Evolutionary conservation across 2,113 vertebrate genomes (phyloP).

Genomic region (Sula dactylatra): DNA sequence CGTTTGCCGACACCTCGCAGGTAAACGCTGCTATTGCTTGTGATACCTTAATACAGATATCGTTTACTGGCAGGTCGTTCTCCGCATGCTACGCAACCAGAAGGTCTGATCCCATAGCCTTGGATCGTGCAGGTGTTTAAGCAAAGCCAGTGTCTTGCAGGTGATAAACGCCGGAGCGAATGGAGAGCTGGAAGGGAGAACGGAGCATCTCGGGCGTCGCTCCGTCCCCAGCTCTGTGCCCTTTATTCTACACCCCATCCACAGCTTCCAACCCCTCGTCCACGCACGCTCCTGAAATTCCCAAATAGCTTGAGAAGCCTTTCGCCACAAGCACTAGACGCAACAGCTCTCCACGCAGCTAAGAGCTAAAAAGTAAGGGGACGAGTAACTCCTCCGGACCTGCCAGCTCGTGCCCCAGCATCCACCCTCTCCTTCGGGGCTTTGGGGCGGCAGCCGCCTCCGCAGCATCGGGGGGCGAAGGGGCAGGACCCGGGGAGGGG

Average conservation of each 20-base stretch:
- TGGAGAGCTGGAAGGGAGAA: rapidly evolving
- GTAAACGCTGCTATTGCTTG: rapidly evolving
- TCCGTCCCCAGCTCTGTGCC: neutral
- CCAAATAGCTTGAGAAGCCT: rapidly evolving
- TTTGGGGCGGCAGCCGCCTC: neutral
- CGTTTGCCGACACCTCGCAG: rapidly evolving
- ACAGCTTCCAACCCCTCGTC: rapidly evolving
- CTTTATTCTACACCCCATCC: neutral
- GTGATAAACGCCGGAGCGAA: rapidly evolving
- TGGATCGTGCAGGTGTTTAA: rapidly evolving
- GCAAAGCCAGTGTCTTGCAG: neutral
- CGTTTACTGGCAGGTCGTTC: rapidly evolving
- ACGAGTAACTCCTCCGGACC: rapidly evolving
- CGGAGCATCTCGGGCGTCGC: rapidly evolving
- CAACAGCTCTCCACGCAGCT: rapidly evolving
- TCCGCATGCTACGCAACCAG: rapidly evolving
- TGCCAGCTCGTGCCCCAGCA: neutral
- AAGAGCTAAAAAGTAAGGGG: neutral
- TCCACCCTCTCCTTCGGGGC: neutral
- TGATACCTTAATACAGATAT: rapidly evolving
- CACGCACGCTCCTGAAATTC: rapidly evolving
- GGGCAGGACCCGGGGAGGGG: neutral
- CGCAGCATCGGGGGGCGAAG: rapidly evolving
- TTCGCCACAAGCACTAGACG: rapidly evolving
- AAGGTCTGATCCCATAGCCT: neutral